phyloP scores from a whole-genome alignment of 2,888 invertebrate species.

The Seira musarum region DNA sequence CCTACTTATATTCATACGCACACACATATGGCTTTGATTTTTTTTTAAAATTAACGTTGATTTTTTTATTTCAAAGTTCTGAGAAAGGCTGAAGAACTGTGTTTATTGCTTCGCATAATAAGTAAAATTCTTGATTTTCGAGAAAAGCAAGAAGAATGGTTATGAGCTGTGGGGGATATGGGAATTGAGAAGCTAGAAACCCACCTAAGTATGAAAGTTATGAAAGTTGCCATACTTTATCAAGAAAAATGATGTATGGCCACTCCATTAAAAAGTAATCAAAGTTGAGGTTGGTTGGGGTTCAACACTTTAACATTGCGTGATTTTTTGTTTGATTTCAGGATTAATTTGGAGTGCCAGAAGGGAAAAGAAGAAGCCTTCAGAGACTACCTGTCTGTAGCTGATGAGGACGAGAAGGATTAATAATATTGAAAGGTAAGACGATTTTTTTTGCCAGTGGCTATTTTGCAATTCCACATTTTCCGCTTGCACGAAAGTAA shows the following conservation, averaged over 20 bases:
- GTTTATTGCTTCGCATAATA: too few relatives aligned
- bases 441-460: background rate
- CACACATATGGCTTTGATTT: background rate
- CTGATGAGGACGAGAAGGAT: background rate
- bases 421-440: background rate
- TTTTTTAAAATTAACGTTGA: too few relatives aligned
- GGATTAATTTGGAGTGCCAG: background rate
- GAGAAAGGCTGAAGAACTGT: too few relatives aligned
- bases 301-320: background rate
- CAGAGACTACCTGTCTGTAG: conserved; percentile 5
- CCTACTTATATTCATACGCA: background rate
- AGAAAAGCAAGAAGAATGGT: too few relatives aligned
- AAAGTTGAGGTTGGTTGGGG: conserved; percentile 62
- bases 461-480: background rate
- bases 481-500: background rate
- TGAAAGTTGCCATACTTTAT: too few relatives aligned
- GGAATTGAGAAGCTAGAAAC: too few relatives aligned
- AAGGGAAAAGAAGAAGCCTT: conserved; percentile 1
- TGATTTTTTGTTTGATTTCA: conserved; percentile 13
- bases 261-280: conserved; percentile 12
- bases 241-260: too few relatives aligned
- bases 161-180: too few relatives aligned
- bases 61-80: too few relatives aligned
- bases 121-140: too few relatives aligned
- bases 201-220: too few relatives aligned